A percentile compares a stretch with the other conserved stretches of the same genome.
Evolutionary conservation across 2,113 vertebrate species (phyloP).

Genomic region (Callipepla squamata): DNA sequence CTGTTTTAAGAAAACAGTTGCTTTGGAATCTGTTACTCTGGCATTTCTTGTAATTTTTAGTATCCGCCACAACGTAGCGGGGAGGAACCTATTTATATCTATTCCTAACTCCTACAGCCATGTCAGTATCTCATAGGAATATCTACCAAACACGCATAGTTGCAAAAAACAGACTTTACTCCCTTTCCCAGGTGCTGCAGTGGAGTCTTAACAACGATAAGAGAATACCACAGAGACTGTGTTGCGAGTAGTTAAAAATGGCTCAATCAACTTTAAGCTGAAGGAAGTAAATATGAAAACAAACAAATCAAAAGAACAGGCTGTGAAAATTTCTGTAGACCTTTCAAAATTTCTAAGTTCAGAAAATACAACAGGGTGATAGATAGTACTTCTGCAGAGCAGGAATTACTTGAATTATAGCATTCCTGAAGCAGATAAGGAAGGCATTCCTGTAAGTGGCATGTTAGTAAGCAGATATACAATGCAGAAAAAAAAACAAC

Average conservation of each 20-base stretch:
- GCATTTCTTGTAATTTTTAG: neutral
- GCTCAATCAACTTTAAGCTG: neutral
- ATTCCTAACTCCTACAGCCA: neutral
- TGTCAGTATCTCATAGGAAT: neutral
- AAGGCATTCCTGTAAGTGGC: neutral
- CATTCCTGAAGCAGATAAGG: neutral
- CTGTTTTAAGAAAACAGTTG: neutral
- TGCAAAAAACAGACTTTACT: neutral
- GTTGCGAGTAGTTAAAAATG: neutral
- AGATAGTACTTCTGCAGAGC: neutral
- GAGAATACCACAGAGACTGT: neutral
- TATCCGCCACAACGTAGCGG: neutral
- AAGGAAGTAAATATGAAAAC: neutral
- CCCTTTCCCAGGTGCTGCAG: neutral
- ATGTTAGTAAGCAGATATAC: neutral
- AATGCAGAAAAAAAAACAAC: neutral
- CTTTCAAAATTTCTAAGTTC: neutral
- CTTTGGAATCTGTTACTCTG: neutral
- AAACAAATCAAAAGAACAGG: neutral
- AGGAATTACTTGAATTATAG: neutral
- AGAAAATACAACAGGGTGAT: neutral
- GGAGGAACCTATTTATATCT: neutral
- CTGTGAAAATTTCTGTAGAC: neutral
- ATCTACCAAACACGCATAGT: neutral
- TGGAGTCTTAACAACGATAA: neutral